Evolutionary conservation across 2,797 vertebrate species (phyloP), one percentile per base, ranked within the genome.

Genomic region (Enteromius thamalakanensis): DNA sequence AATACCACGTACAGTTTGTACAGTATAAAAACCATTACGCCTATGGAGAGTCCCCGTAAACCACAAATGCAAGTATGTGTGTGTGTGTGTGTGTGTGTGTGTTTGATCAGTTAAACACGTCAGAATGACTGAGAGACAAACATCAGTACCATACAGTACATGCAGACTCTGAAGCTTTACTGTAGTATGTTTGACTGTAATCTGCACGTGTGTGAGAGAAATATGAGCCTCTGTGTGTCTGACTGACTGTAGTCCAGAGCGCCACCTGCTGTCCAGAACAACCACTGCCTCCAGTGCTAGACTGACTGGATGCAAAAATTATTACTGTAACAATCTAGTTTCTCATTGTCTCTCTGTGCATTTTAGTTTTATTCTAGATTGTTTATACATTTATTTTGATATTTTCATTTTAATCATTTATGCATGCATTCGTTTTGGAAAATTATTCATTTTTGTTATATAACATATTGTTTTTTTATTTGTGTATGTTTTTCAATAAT

Each of bases 251-350:
- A 23, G 58, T 26, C 58, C 26, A 21, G 58, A 14, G 81, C 47
- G 17, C 81, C 72, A 45, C 62, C 62, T 82, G 81, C 81, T 82
- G 72, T 76, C 62, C 11, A 68, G 12, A 10, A 60, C 34, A 49
- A 7, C 68, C 12, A 26, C 6, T 8, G 14, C 23, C 6, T 9
- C 51, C n/a, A 23, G 0, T 58, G 21, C 21, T 58, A 19, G 5
- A 51, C 49, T 51, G 5, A 49, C 47, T 17, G 45, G 6, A 21
- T 11, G 34, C 34, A 34, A 34, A 34, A 34, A 21, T 37, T 1
- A 68, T n/a, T 40, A 11, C 34, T 42, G 49, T 19, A 21, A 51
- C n/a, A 58, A 58, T 58, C 1, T 58, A 58, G n/a, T 23, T 58
- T 21, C 7, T 53, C 19, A 53, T 21, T 53, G 53, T 1, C 21